Percentiles rank a stretch among this genome's conserved stretches.
These are phyloP conservation scores for Sebastes paucispinis DNA, from an alignment of 2,797 vertebrate species.

Conservation along the genomic window DNA sequence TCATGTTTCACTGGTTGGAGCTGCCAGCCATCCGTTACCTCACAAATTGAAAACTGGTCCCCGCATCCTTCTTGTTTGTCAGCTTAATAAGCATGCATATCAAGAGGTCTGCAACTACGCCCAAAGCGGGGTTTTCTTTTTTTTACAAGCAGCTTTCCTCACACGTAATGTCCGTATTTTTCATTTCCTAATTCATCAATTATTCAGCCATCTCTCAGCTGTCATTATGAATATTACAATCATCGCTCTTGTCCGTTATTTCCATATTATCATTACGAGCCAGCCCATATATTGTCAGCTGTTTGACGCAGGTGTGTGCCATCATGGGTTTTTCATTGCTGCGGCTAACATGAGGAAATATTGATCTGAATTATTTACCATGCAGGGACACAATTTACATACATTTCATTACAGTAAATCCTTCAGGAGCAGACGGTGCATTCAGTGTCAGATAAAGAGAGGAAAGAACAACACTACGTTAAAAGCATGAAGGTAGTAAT, in stretches of 20 bases:
- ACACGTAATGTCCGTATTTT: conserved; percentile 19
- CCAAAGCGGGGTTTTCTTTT: not conserved
- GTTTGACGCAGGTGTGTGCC: not conserved
- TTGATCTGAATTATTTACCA: conserved; percentile 5
- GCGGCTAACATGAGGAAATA: not conserved
- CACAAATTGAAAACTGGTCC: conserved; percentile 15
- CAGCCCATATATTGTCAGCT: not conserved
- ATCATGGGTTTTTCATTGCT: not conserved
- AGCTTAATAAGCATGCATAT: conserved; percentile 55
- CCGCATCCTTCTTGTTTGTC: conserved; percentile 57
- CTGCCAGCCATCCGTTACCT: conserved; percentile 12
- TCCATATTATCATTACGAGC: not conserved
- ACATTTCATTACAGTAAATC: not conserved
- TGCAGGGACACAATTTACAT: not conserved
- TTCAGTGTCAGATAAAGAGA: not conserved
- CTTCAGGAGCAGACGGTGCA: not conserved
- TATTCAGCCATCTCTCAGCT: conserved; percentile 57
- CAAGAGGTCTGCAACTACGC: conserved; percentile 6
- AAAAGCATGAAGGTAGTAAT: not conserved
- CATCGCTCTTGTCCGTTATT: conserved; percentile 15
- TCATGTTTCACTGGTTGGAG: not conserved
- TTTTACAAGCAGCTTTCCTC: not conserved
- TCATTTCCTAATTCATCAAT: conserved; percentile 68
- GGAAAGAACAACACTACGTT: not conserved
- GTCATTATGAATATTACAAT: conserved; percentile 48